Evolutionary conservation across 2,113 vertebrate species (phyloP).

Genomic region (Platysternon megacephalum): DNA sequence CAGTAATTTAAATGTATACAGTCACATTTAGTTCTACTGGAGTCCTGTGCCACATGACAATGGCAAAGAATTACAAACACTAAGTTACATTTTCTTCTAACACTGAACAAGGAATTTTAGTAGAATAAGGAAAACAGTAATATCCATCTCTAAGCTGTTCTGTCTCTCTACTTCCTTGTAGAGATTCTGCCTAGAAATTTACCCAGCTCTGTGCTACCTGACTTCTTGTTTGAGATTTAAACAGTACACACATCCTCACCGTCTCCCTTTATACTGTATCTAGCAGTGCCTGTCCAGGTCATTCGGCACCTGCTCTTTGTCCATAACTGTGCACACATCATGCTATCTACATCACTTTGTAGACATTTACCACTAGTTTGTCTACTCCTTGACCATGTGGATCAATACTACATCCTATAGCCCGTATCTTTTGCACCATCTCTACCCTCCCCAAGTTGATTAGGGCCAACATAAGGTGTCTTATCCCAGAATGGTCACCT

Average conservation of each 20-base stretch:
- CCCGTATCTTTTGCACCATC: not conserved
- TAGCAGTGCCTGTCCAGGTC: not conserved
- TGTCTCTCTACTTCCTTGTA: not conserved
- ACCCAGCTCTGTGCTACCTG: not conserved
- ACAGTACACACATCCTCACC: not conserved
- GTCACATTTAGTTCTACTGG: not conserved
- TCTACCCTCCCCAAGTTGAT: not conserved
- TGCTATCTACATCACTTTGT: not conserved
- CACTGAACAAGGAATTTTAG: not conserved
- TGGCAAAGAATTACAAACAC: not conserved
- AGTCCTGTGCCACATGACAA: not conserved
- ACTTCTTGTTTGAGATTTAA: not conserved
- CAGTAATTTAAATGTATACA: not conserved
- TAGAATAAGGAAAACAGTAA: rapidly evolving
- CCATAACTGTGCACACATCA: not conserved
- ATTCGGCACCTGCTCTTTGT: not conserved
- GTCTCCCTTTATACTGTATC: not conserved
- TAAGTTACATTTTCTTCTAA: not conserved
- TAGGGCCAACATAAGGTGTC: not conserved
- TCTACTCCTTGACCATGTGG: not conserved
- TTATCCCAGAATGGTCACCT: not conserved
- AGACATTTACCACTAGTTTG: not conserved
- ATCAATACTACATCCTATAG: not conserved
- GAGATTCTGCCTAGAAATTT: not conserved
- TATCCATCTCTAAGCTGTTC: not conserved